A percentile compares a stretch with the other conserved stretches of the same genome.
Conservation (phyloP, 2,797 vertebrate species). For the Pipistrellus kuhlii region DNA sequence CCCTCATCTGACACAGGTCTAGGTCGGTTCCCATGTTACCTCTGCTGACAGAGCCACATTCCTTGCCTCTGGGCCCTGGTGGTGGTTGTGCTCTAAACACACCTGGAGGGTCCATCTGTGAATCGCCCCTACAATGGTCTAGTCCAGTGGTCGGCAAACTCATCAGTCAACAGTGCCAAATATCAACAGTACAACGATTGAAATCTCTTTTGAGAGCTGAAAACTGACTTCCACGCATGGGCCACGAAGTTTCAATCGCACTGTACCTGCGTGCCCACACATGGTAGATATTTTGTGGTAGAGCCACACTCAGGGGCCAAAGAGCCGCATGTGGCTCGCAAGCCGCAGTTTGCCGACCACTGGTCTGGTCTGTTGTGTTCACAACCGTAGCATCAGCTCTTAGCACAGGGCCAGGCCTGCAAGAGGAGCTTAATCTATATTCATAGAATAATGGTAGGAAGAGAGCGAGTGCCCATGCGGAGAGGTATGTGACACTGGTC, state of each 20-base stretch:
- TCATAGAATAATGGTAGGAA: not conserved
- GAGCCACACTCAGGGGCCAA: no score
- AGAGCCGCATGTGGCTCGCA: no score
- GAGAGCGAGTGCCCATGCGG: not conserved
- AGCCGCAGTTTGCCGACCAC: no score
- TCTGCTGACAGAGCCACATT: fast-evolving
- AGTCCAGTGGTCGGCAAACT: no score
- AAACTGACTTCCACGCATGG: no score
- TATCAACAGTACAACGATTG: no score
- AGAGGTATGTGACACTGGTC: not conserved
- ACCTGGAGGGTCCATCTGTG: not conserved
- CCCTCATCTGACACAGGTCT: not conserved
- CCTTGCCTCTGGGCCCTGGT: not conserved
- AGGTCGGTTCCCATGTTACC: not conserved
- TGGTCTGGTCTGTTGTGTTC: not conserved
- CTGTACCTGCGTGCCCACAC: no score
- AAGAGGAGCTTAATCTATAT: not conserved
- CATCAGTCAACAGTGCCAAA: no score
- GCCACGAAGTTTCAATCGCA: no score
- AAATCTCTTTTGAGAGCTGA: no score
- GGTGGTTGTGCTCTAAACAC: not conserved
- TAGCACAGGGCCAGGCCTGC: not conserved
- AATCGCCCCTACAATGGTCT: not conserved
- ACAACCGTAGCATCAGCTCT: not conserved
- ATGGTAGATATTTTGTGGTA: no score